Conservation (phyloP, 2,888 invertebrate species). For the Parascotia fuliginaria region DNA sequence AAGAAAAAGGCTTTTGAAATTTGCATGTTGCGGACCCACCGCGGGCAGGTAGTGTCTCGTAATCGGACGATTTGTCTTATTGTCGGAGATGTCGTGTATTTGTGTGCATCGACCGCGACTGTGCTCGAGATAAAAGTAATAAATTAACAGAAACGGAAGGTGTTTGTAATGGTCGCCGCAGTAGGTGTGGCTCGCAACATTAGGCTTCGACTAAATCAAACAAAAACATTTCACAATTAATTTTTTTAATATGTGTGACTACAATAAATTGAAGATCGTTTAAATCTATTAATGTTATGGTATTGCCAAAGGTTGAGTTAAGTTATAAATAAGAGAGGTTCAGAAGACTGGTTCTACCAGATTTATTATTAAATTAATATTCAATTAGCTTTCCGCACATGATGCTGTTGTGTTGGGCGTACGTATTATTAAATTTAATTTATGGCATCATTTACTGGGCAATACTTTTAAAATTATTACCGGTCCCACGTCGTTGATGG, state of each 20-base stretch:
- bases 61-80: slow-evolving; percentile 85
- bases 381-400: slow-evolving; percentile 86
- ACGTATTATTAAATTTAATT: slow-evolving; percentile 84
- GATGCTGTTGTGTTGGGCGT: slow-evolving; percentile 79
- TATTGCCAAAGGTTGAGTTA: slow-evolving; percentile 62
- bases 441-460: slow-evolving; percentile 83
- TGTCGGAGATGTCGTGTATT: slow-evolving; percentile 81
- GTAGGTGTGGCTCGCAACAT: slow-evolving; percentile 71
- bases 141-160: slow-evolving; percentile 83
- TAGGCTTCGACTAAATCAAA: slow-evolving; percentile 54
- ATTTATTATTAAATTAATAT: slow-evolving; percentile 85
- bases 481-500: slow-evolving; percentile 67
- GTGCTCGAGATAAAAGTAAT: slow-evolving; percentile 82
- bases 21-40: slow-evolving; percentile 77
- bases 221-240: slow-evolving; percentile 40
- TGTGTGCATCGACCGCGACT: slow-evolving; percentile 80
- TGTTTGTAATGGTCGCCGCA: slow-evolving; percentile 74
- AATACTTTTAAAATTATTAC: slow-evolving; percentile 82
- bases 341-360: slow-evolving; percentile 72
- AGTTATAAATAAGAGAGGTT: slow-evolving; percentile 75
- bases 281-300: slow-evolving; percentile 51
- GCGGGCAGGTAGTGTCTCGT: slow-evolving; percentile 79
- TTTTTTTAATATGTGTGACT: slow-evolving; percentile 38
- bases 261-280: slow-evolving; percentile 54
- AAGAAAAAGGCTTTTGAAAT: slow-evolving; percentile 58